Conservation (phyloP, 2,113 vertebrate species). For the Thalassarche chlororhynchos region DNA sequence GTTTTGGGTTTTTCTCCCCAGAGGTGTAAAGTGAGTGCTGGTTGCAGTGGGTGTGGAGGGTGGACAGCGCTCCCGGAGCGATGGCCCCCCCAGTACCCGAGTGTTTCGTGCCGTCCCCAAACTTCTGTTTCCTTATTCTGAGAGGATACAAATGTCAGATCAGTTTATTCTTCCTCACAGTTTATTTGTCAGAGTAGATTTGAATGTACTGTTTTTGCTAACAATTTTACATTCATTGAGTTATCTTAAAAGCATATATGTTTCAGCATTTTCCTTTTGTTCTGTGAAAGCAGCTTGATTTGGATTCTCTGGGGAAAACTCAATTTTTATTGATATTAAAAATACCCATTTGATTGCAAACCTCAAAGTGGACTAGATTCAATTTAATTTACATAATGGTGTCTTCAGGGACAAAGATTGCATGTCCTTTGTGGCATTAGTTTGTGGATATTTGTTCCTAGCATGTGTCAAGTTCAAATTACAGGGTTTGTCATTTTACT, state of each 20-base stretch:
- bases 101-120: background rate
- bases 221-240: conserved; percentile 12
- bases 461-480: conserved; percentile 47
- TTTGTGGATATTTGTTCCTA: conserved; percentile 52
- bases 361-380: conserved; percentile 37
- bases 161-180: background rate
- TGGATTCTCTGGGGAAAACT: conserved; percentile 49
- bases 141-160: background rate
- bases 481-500: conserved; percentile 34
- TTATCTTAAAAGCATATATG: conserved; percentile 4
- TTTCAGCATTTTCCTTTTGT: conserved; percentile 39
- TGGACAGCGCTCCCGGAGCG: background rate
- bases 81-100: background rate
- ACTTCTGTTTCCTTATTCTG: background rate
- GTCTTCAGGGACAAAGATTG: conserved; percentile 55
- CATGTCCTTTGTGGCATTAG: conserved; percentile 45
- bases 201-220: background rate
- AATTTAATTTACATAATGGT: background rate
- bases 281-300: conserved; percentile 29
- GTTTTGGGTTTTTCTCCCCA: background rate
- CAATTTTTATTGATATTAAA: conserved; percentile 63
- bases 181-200: conserved; percentile 20
- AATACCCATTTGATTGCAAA: conserved; percentile 47
- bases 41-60: background rate
- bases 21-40: background rate